Conservation (phyloP, 2,888 invertebrate species). For the Ferdinandea cuprea region DNA sequence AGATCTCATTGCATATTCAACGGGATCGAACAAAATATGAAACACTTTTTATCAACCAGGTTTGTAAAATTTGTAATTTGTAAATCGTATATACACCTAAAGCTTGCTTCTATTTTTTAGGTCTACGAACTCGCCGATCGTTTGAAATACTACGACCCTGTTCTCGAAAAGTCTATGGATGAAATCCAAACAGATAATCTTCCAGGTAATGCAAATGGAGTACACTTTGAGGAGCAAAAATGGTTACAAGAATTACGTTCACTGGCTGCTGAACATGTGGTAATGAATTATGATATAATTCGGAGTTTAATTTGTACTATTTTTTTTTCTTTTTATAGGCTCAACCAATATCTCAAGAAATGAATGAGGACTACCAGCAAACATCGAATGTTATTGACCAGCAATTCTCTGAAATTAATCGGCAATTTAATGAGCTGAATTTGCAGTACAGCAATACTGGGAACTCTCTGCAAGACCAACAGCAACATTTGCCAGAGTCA, state of each 20-base stretch:
- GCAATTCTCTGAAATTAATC: conserved; percentile 81
- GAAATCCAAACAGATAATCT: conserved; percentile 79
- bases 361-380: conserved; percentile 68
- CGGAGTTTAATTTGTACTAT: neutral
- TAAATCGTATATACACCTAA: neutral
- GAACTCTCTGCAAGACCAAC: conserved; percentile 3
- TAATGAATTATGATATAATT: conserved; percentile 32
- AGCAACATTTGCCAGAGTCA: conserved; percentile 56
- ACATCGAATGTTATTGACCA: conserved; percentile 79
- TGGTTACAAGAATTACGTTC: conserved; percentile 81
- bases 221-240: conserved; percentile 79
- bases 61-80: conserved; percentile 76
- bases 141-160: conserved; percentile 89
- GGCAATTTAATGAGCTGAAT: conserved; percentile 82
- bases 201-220: conserved; percentile 77
- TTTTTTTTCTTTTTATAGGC: conserved; percentile 22
- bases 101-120: conserved; percentile 72
- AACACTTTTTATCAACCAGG: conserved; percentile 84
- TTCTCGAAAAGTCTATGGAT: conserved; percentile 80
- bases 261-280: conserved; percentile 77
- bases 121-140: conserved; percentile 85
- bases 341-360: conserved; percentile 11
- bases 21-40: conserved; percentile 85
- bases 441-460: conserved; percentile 79
- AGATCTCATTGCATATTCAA: conserved; percentile 88